Conservation (phyloP, 2,888 invertebrate genomes). For the Diarsia rubi region DNA sequence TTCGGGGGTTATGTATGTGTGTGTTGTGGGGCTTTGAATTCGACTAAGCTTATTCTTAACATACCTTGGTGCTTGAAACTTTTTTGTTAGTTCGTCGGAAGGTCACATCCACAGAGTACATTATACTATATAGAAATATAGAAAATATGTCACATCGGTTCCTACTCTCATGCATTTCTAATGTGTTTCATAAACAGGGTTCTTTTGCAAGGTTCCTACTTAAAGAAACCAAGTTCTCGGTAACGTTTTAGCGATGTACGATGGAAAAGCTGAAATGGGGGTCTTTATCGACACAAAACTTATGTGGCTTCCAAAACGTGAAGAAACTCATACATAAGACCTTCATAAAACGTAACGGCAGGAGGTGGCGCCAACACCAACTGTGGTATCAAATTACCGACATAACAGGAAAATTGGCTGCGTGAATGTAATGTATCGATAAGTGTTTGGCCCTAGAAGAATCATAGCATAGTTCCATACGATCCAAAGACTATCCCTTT, state of each 20-base stretch:
- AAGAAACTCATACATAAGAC: slow-evolving; percentile 39
- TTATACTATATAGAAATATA: no score
- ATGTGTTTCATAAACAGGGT: background rate
- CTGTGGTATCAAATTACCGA: slow-evolving; percentile 54
- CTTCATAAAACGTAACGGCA: slow-evolving; percentile 57
- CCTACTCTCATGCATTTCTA: background rate
- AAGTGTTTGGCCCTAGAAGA: background rate
- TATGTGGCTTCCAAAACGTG: slow-evolving; percentile 4
- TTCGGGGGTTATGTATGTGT: slow-evolving; percentile 12
- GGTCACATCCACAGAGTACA: no score
- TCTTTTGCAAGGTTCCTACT: background rate
- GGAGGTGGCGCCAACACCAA: slow-evolving; percentile 53
- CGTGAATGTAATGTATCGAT: slow-evolving; percentile 19
- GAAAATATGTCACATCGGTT: background rate
- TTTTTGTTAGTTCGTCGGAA: background rate
- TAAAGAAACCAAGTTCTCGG: background rate
- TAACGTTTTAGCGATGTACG: background rate
- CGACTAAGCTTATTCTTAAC: background rate
- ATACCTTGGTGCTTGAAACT: background rate
- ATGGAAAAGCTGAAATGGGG: background rate
- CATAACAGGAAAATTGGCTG: slow-evolving; percentile 48
- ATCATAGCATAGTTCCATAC: background rate
- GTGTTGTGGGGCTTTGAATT: background rate
- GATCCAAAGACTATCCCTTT: background rate
- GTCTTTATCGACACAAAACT: background rate